Percentiles rank a stretch among this genome's conserved stretches.
phyloP scores from a whole-genome alignment of 2,888 invertebrate species.

The Eupeodes latifasciatus region DNA sequence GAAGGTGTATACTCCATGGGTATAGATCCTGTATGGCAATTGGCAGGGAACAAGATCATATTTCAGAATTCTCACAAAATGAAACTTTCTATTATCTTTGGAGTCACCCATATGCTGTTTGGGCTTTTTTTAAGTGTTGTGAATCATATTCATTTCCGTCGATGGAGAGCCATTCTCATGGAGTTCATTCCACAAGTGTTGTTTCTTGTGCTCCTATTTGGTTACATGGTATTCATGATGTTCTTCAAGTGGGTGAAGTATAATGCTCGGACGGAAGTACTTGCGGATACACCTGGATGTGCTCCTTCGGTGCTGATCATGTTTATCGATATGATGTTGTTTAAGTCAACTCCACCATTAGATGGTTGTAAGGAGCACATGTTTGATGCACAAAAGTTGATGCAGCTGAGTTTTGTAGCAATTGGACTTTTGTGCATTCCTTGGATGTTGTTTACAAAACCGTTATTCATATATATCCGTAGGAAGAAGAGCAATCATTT shows the following conservation, averaged over 20 bases:
- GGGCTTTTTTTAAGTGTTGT: slow-evolving; percentile 92
- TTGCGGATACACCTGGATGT: slow-evolving; percentile 84
- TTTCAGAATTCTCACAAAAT: slow-evolving; percentile 98
- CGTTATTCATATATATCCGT: slow-evolving; percentile 88
- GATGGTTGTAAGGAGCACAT: slow-evolving; percentile 86
- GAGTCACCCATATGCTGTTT: slow-evolving; percentile 96
- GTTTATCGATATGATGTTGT: slow-evolving; percentile 91
- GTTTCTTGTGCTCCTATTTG: slow-evolving; percentile 93
- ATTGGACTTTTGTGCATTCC: slow-evolving; percentile 93
- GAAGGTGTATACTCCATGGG: slow-evolving; percentile 89
- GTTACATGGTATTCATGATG: slow-evolving; percentile 95
- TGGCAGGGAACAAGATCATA: slow-evolving; percentile 93
- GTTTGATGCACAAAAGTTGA: slow-evolving; percentile 88
- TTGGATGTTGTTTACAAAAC: slow-evolving; percentile 96
- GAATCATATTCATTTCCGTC: slow-evolving; percentile 89
- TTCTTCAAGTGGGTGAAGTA: slow-evolving; percentile 95
- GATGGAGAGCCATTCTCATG: slow-evolving; percentile 88
- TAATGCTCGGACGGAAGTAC: slow-evolving; percentile 84
- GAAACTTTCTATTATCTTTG: slow-evolving; percentile 97
- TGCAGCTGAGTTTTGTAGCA: slow-evolving; percentile 91
- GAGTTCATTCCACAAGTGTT: slow-evolving; percentile 95
- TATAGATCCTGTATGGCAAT: slow-evolving; percentile 90
- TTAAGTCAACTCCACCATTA: slow-evolving; percentile 83
- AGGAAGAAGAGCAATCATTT: slow-evolving; percentile 77
- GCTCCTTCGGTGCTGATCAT: slow-evolving; percentile 91